A percentile compares a stretch with the other conserved stretches of the same genome.
Conservation (phyloP, 2,797 vertebrate species). For the Spheniscus humboldti region DNA sequence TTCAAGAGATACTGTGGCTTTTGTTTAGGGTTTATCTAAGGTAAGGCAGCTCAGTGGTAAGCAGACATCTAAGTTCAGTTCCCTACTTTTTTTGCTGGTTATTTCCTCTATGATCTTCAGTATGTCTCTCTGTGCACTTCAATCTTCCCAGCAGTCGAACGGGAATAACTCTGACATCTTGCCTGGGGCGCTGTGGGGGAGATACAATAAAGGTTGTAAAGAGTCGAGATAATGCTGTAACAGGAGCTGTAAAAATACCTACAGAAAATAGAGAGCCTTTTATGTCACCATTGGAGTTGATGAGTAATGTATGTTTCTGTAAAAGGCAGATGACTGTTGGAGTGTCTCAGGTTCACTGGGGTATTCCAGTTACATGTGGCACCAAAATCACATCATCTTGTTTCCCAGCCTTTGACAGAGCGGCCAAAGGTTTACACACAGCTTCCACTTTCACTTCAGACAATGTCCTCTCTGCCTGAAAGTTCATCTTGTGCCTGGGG, state of each 20-base stretch:
- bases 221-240: background rate
- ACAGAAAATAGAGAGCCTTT: background rate
- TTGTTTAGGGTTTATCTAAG: background rate
- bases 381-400: background rate
- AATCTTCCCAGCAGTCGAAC: accelerated
- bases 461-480: background rate
- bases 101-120: background rate
- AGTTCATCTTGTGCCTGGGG: background rate
- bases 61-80: background rate
- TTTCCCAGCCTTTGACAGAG: background rate
- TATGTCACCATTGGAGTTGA: background rate
- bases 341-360: background rate
- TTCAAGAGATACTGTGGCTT: background rate
- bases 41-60: background rate
- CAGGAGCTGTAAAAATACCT: background rate
- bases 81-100: background rate
- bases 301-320: background rate
- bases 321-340: background rate
- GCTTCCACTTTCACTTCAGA: background rate
- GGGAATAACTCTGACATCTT: background rate
- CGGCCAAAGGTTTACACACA: background rate
- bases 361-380: background rate
- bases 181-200: background rate
- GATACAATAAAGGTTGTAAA: background rate
- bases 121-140: background rate